Conservation (phyloP, 2,888 invertebrate genomes). For the Margaritifera margaritifera region DNA sequence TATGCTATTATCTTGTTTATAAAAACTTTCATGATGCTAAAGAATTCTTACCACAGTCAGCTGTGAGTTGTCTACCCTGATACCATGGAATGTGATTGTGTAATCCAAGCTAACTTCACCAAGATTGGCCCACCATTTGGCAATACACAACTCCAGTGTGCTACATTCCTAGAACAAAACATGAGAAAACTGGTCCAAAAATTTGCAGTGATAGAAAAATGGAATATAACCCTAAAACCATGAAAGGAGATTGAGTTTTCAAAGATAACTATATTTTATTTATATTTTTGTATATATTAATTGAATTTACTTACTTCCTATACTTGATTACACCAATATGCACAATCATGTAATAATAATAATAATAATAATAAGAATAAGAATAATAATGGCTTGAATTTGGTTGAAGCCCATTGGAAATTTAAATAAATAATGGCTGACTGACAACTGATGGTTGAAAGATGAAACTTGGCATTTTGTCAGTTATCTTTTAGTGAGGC, state of each 20-base stretch:
- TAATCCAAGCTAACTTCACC: slow-evolving; percentile 85
- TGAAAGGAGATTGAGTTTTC: no score
- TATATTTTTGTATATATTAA: no score
- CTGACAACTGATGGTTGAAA: slow-evolving; percentile 1
- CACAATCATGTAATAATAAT: no score
- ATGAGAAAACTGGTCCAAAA: not conserved
- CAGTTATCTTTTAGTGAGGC: not conserved
- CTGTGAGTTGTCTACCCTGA: slow-evolving; percentile 79
- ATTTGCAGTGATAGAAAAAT: not conserved
- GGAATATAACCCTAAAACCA: no score
- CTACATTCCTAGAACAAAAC: slow-evolving; percentile 53
- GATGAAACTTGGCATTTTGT: not conserved
- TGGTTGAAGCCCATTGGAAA: no score
- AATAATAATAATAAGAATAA: no score
- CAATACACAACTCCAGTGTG: slow-evolving; percentile 90
- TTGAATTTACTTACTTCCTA: no score
- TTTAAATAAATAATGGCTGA: not conserved
- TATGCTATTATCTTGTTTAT: not conserved
- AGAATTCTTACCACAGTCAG: slow-evolving; percentile 77
- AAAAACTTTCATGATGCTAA: slow-evolving; percentile 4
- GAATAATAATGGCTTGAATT: no score
- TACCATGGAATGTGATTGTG: slow-evolving; percentile 86
- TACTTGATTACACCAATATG: no score
- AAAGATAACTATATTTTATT: no score
- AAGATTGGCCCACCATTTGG: slow-evolving; percentile 95